A percentile compares a stretch with the other conserved stretches of the same genome.
These are phyloP conservation scores for Lichenostomus cassidix DNA, from an alignment of 2,113 vertebrate species.

Conservation along the genomic window DNA sequence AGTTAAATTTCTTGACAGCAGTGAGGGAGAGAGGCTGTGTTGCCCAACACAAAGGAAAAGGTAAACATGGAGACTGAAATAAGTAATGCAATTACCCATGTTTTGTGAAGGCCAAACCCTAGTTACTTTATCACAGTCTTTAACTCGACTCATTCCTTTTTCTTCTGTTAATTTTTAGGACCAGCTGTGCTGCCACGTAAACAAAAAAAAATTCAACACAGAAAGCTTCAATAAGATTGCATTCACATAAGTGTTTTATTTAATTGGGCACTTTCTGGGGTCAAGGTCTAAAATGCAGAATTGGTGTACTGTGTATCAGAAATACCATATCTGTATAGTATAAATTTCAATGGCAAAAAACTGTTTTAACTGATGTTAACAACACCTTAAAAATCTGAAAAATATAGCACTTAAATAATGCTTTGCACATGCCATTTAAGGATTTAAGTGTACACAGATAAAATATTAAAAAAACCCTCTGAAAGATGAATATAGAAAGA, in stretches of 20 bases:
- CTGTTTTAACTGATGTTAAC: not conserved
- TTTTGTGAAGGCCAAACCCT: not conserved
- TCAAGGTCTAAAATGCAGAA: not conserved
- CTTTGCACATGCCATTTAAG: not conserved
- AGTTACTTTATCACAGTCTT: not conserved
- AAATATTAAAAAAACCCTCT: not conserved
- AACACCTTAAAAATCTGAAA: not conserved
- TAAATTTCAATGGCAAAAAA: not conserved
- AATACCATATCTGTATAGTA: not conserved
- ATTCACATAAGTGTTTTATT: not conserved
- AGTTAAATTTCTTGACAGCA: not conserved
- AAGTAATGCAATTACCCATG: fast-evolving
- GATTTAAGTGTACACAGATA: not conserved
- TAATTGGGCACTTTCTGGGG: not conserved
- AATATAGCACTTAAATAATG: not conserved
- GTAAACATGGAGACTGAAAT: not conserved
- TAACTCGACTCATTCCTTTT: not conserved
- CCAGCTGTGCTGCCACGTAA: not conserved
- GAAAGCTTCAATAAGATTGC: not conserved
- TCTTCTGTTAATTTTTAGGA: not conserved
- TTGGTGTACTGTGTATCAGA: not conserved
- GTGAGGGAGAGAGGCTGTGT: not conserved
- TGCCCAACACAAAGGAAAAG: not conserved
- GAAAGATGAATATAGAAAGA: not conserved
- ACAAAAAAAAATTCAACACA: not conserved